These are phyloP conservation scores for Mystacornis crossleyi DNA, from an alignment of 2,113 vertebrate genomes.

Conservation along the genomic window DNA sequence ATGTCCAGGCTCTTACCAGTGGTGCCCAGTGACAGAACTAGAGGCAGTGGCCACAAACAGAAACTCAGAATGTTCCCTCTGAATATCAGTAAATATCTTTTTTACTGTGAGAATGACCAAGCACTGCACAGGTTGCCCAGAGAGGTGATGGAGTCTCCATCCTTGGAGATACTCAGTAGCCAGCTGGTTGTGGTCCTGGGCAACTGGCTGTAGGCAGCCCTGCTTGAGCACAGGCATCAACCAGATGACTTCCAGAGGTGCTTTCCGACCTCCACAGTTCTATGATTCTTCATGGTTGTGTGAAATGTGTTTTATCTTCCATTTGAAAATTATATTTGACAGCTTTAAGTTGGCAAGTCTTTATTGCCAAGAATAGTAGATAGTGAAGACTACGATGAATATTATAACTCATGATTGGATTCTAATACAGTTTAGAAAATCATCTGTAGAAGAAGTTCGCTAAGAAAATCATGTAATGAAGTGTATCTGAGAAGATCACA, in stretches of 20 bases:
- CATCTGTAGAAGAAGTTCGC: background rate
- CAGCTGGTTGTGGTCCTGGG: accelerated
- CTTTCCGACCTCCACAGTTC: background rate
- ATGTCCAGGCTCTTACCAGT: background rate
- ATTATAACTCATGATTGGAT: background rate
- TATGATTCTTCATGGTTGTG: background rate
- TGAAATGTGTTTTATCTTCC: background rate
- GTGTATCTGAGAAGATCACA: background rate
- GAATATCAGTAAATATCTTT: background rate
- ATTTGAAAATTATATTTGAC: background rate
- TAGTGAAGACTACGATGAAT: background rate
- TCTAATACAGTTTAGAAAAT: background rate
- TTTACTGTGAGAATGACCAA: background rate
- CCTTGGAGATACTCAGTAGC: background rate
- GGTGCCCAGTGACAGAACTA: background rate
- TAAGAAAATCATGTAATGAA: background rate
- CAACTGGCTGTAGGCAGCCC: background rate
- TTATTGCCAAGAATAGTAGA: background rate
- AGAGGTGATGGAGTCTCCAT: background rate
- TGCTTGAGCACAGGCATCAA: background rate
- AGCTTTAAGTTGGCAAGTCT: background rate
- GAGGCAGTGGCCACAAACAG: background rate
- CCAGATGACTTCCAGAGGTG: background rate
- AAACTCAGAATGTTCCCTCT: background rate
- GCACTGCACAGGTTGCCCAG: background rate